Evolutionary conservation across 1,140 invertebrate genomes (phyloP).

Genomic region (Cydia strobilella): DNA sequence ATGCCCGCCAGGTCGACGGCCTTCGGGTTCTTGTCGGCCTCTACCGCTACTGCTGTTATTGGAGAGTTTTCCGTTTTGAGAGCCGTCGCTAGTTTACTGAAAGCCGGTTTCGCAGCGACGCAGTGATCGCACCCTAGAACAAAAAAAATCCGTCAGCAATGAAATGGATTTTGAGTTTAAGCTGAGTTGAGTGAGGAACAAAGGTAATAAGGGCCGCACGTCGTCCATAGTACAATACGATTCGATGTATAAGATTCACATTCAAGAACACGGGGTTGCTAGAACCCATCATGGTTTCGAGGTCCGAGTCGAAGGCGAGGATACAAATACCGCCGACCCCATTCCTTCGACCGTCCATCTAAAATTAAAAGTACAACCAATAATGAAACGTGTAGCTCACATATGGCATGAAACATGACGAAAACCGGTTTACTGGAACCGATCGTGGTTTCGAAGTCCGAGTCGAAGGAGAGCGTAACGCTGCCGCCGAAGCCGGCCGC

Average conservation of each 20-base stretch:
- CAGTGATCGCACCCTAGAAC: constrained; percentile 93
- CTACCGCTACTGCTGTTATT: constrained; percentile 88
- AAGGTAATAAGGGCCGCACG: too few relatives aligned
- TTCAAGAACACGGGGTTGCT: constrained; percentile 82
- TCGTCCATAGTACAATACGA: too few relatives aligned
- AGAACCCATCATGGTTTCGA: constrained; percentile 80
- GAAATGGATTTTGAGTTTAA: too few relatives aligned
- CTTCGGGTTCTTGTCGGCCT: constrained; percentile 86
- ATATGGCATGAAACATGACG: constrained; percentile 95
- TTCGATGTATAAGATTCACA: too few relatives aligned
- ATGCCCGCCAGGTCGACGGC: constrained; percentile 87
- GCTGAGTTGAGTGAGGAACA: too few relatives aligned
- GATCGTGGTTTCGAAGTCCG: constrained; percentile 83
- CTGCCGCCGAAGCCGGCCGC: constrained; percentile 59
- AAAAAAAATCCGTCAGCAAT: constrained; percentile 28
- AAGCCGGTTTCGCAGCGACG: constrained; percentile 92
- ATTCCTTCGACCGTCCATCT: constrained; percentile 41
- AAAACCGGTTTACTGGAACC: constrained; percentile 83
- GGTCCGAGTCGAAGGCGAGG: constrained; percentile 86
- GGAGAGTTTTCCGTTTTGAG: constrained; percentile 84
- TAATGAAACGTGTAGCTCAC: constrained; percentile 80
- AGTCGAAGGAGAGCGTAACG: constrained; percentile 86
- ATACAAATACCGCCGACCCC: too few relatives aligned
- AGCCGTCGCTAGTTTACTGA: constrained; percentile 85
- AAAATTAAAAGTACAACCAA: too few relatives aligned